Evolutionary conservation across 2,888 invertebrate genomes (phyloP).

Genomic region (Cosmopolites sordidus): DNA sequence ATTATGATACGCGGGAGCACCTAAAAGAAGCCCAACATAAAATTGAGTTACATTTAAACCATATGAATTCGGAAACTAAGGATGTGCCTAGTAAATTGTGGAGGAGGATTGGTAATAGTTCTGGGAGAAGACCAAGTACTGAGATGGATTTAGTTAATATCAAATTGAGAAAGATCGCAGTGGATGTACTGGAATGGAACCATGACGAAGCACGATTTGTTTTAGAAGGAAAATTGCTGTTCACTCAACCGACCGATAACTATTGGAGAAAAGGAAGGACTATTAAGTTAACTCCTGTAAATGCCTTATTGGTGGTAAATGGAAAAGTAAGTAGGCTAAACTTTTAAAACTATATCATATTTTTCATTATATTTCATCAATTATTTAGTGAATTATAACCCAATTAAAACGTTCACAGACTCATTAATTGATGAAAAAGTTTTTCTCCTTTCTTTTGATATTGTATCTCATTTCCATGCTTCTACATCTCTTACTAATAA

Average conservation of each 20-base stretch:
- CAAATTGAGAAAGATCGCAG: slow-evolving; percentile 86
- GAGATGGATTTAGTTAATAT: slow-evolving; percentile 88
- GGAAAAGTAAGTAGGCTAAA: slow-evolving; percentile 73
- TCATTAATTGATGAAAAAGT: too few species aligned
- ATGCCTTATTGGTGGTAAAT: slow-evolving; percentile 85
- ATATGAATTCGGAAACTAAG: slow-evolving; percentile 90
- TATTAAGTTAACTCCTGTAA: slow-evolving; percentile 81
- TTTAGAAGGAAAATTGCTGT: slow-evolving; percentile 82
- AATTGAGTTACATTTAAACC: slow-evolving; percentile 88
- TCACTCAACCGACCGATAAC: slow-evolving; percentile 86
- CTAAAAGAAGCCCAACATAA: slow-evolving; percentile 85
- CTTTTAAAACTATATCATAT: too few species aligned
- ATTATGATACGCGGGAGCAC: slow-evolving; percentile 76
- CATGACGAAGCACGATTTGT: slow-evolving; percentile 89
- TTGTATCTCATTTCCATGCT: too few species aligned
- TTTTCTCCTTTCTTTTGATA: too few species aligned
- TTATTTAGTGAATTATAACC: too few species aligned
- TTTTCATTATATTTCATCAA: too few species aligned
- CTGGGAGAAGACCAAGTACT: slow-evolving; percentile 65
- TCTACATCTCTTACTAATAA: too few species aligned
- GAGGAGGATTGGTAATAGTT: slow-evolving; percentile 79
- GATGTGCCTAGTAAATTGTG: slow-evolving; percentile 87
- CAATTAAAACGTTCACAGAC: too few species aligned
- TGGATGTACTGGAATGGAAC: slow-evolving; percentile 91
- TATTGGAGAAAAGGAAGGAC: slow-evolving; percentile 87